Evolutionary conservation across 1,140 invertebrate genomes (phyloP).

Genomic region (Hycleus phaleratus): DNA sequence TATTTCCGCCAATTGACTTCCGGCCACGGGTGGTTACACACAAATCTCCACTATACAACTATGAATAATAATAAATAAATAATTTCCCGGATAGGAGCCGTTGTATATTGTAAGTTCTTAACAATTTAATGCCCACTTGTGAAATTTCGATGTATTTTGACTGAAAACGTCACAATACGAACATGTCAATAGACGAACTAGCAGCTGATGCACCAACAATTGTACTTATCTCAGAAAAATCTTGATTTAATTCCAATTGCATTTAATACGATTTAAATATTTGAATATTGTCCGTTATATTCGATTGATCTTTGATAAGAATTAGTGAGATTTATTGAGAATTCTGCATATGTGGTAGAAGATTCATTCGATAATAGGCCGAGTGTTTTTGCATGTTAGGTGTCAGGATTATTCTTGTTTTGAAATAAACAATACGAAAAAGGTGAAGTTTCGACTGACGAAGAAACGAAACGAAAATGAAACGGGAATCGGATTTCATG

Average conservation of each 20-base stretch:
- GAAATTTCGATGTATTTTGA: constrained; percentile 3
- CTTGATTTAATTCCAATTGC: too few species aligned
- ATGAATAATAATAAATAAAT: not conserved
- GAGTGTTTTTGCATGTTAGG: constrained; percentile 21
- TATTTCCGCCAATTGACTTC: constrained; percentile 14
- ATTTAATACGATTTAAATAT: not conserved
- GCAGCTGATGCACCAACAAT: not conserved
- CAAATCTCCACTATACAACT: not conserved
- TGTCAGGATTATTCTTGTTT: constrained; percentile 17
- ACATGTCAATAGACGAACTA: not conserved
- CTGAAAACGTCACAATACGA: constrained; percentile 10
- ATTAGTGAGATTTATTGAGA: not conserved
- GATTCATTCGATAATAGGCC: constrained; percentile 1
- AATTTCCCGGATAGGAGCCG: not conserved
- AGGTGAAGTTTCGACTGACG: too few species aligned
- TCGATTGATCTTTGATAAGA: not conserved
- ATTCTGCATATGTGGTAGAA: not conserved
- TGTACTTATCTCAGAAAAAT: too few species aligned
- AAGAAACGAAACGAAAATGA: not conserved
- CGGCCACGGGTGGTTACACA: constrained; percentile 2
- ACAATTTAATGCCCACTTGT: constrained; percentile 9
- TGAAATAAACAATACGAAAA: not conserved
- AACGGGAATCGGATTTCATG: constrained; percentile 18
- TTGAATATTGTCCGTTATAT: constrained; percentile 2
- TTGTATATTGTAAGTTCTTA: constrained; percentile 1